Base-by-base conservation (phyloP, 2,888 invertebrate species). In the Eulithis prunata region DNA sequence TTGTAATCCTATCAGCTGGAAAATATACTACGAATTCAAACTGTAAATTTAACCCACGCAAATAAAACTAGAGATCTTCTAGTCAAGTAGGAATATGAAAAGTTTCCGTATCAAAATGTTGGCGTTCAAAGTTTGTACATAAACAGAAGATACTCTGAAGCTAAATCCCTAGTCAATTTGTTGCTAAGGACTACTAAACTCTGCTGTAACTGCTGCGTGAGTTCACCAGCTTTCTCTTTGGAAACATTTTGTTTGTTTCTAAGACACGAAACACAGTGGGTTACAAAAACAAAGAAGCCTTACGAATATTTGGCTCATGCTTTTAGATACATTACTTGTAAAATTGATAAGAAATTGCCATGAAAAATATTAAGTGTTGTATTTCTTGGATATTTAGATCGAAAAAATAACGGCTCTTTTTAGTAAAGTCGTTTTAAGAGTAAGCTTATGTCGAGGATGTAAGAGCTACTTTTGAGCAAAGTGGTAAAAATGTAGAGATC, bases 401-500 rank as follows among this genome's bases (percentile, higher is more conserved):
- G 41, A 41, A 41, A 41, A 11, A 41, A 41, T 10, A 8, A 41
- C 8, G 1, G 8, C 1, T 11, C 7, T 41, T 10, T 8, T 11
- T 8, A 11, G 41, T 41, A 41, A 41, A 10, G 3, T 3, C 8
- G 8, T 41, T 41, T 41, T 10, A 7, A 41, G 6, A 41, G 10
- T 41, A 41, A 2, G 32, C 10, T 8, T 41, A 8, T 41, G 10
- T 49, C 49, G 28, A 49, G 46, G 51, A 5, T 21, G 12, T 56
- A 78, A 75, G 71, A 64, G 47, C 58, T 70, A 71, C 68, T 71
- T 75, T 79, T 41, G 66, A 64, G 36, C 59, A 68, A 28, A 54
- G 52, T 43, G 28, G 60, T 53, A 55, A 14, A 51, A 36, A 64
- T 60, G 67, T 61, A 65, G 66, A 66, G 66, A 67, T 63, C 10